Conservation (phyloP, 1,140 invertebrate genomes). For the Drepana arcuata region DNA sequence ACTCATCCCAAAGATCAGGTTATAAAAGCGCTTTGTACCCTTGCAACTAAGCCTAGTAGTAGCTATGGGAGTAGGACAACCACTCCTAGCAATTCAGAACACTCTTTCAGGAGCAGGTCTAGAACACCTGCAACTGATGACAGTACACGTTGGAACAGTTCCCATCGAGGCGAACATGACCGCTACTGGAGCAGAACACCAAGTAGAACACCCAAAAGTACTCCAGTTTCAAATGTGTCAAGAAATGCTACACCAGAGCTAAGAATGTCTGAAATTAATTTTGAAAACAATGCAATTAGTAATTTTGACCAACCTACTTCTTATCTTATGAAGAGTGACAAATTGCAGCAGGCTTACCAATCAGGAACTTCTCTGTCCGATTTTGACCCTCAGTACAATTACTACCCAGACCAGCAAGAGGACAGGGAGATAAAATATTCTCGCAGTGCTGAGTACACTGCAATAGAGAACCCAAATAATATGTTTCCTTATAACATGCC, state of each 20-base stretch:
- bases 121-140: slow-evolving; percentile 54
- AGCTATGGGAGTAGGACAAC: slow-evolving; percentile 52
- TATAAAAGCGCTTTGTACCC: slow-evolving; percentile 80
- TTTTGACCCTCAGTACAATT: slow-evolving; percentile 45
- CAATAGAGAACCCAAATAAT: slow-evolving; percentile 33
- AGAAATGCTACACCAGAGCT: slow-evolving; percentile 49
- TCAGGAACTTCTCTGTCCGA: slow-evolving; percentile 24
- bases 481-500: slow-evolving; percentile 44
- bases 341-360: slow-evolving; percentile 39
- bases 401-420: slow-evolving; percentile 41
- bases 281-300: slow-evolving; percentile 36
- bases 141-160: slow-evolving; percentile 31
- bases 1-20: slow-evolving; percentile 90
- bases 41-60: slow-evolving; percentile 38
- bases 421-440: slow-evolving; percentile 62
- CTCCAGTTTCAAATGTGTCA: slow-evolving; percentile 32
- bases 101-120: slow-evolving; percentile 61
- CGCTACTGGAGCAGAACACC: slow-evolving; percentile 49
- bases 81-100: slow-evolving; percentile 51
- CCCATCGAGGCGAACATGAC: slow-evolving; percentile 36
- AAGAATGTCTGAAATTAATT: slow-evolving; percentile 40
- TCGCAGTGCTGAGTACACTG: slow-evolving; percentile 50
- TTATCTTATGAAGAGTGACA: slow-evolving; percentile 44
- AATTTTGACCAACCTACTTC: slow-evolving; percentile 23
- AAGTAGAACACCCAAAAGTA: slow-evolving; percentile 23